A percentile compares a stretch with the other conserved stretches of the same genome.
Conservation (phyloP, 2,113 vertebrate species). For the Epinephelus fuscoguttatus region DNA sequence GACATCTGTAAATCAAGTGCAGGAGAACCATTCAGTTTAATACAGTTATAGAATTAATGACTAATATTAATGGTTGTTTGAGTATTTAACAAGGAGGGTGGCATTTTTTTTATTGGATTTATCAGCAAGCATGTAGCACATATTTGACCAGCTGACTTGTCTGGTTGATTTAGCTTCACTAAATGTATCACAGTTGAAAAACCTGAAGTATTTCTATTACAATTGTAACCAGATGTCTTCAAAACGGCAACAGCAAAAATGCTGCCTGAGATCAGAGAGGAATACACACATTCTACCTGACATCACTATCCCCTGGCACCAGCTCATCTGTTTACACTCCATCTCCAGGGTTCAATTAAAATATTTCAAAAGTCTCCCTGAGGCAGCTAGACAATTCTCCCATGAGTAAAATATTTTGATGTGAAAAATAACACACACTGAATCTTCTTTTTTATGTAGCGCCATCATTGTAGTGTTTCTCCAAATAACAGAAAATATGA, state of each 20-base stretch:
- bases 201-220: background rate
- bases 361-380: slow-evolving; percentile 37
- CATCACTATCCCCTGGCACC: background rate
- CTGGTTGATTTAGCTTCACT: background rate
- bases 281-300: slow-evolving; percentile 3
- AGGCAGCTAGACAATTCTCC: background rate
- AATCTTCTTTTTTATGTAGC: background rate
- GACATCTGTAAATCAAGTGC: slow-evolving; percentile 84
- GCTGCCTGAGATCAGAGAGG: background rate
- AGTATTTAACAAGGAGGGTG: background rate
- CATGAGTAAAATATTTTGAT: background rate
- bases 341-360: slow-evolving; percentile 69
- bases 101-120: background rate
- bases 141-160: background rate
- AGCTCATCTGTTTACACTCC: slow-evolving; percentile 37
- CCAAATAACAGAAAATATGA: background rate
- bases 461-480: background rate
- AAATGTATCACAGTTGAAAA: background rate
- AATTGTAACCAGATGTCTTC: background rate
- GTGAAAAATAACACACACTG: slow-evolving; percentile 28
- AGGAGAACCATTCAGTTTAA: background rate
- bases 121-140: background rate
- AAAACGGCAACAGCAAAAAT: background rate
- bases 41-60: background rate
- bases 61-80: background rate